Conservation (phyloP, 2,113 vertebrate genomes). For the Narcine bancroftii region DNA sequence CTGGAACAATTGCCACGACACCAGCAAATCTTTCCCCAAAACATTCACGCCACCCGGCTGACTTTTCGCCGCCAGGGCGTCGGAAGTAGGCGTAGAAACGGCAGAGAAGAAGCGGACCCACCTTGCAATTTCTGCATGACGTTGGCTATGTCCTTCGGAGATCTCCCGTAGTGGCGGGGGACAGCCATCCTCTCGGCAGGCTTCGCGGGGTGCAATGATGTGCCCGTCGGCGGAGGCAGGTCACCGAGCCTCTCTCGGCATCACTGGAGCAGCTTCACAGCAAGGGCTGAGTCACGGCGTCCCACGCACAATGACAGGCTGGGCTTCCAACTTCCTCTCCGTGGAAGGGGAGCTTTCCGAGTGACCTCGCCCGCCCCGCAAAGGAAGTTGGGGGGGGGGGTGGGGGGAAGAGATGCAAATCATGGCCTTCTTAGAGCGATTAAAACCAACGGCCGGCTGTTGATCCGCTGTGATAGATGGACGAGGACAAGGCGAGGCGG, state of each 20-base stretch:
- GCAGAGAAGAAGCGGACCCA: slow-evolving; percentile 49
- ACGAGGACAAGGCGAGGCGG: not conserved
- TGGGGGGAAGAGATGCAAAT: slow-evolving; percentile 40
- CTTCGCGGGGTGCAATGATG: slow-evolving; percentile 39
- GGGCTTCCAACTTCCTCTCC: slow-evolving; percentile 43
- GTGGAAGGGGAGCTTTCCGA: slow-evolving; percentile 46
- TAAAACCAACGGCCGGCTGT: slow-evolving; percentile 30
- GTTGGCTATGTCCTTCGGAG: slow-evolving; percentile 73
- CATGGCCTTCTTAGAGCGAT: slow-evolving; percentile 37
- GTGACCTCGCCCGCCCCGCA: slow-evolving; percentile 46
- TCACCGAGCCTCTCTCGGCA: slow-evolving; percentile 39
- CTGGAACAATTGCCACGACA: not conserved
- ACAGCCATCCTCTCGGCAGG: slow-evolving; percentile 66
- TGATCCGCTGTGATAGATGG: slow-evolving; percentile 31
- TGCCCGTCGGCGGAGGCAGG: slow-evolving; percentile 41
- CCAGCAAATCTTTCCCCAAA: not conserved
- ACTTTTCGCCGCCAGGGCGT: not conserved
- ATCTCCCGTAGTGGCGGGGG: slow-evolving; percentile 57
- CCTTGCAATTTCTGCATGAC: slow-evolving; percentile 96
- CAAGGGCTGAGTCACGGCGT: slow-evolving; percentile 43
- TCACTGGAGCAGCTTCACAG: slow-evolving; percentile 43
- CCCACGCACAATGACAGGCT: slow-evolving; percentile 45
- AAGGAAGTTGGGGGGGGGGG: too few relatives aligned
- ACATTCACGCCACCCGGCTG: not conserved
- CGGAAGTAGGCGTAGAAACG: not conserved